Base-by-base conservation (phyloP, 1,140 invertebrate genomes). In the Rhizoglyphus robini region DNA sequence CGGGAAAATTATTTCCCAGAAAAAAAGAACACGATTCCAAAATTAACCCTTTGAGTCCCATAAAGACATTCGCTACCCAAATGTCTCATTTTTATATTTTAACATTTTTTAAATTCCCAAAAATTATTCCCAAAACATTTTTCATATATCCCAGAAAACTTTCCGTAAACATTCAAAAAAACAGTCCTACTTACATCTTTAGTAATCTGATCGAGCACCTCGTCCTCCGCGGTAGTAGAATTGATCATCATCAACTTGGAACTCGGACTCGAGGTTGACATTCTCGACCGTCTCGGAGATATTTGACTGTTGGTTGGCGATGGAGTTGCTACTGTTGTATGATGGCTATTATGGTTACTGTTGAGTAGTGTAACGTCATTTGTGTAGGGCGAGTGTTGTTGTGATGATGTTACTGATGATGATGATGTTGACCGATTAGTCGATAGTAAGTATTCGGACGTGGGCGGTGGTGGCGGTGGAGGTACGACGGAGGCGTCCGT, bases 171-270 rank as follows among this genome's bases (percentile, higher is more conserved):
- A 13, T 13, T 25, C 13, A 13, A 57, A 25, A 57, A 13, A 57
- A 41, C 25, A 61, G 8, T 41, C 23, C 34, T 0, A 59, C 66
- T 65, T 66, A 69, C 69, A 34, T 70, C 69, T 66, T 67, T 65
- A 54, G 69, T 65, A 69, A 70, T 67, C 65, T 70, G 69, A 47
- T 70, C 69, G 27, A 70, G 58, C 5, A 65, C 69, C 47, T 70
- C 57, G 60, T 70, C 68, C 61, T 70, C 69, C 8, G 59, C 69
- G 29, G 69, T 41, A 5, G 20, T 41, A 5, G 58, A 27, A 27
- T 25, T 54, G 15, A 8, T 54, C 23, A 32, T 54, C 20, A 54
- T 11, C 20, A 8, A 11, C 20, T 5, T 54, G 51, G 51, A 25
- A 32, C 23, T 54, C 8, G 8, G 8, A 5, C 8, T 8, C 51